These are phyloP conservation scores for Amblyornis subalaris DNA, from an alignment of 2,113 vertebrate genomes.

Conservation along the genomic window DNA sequence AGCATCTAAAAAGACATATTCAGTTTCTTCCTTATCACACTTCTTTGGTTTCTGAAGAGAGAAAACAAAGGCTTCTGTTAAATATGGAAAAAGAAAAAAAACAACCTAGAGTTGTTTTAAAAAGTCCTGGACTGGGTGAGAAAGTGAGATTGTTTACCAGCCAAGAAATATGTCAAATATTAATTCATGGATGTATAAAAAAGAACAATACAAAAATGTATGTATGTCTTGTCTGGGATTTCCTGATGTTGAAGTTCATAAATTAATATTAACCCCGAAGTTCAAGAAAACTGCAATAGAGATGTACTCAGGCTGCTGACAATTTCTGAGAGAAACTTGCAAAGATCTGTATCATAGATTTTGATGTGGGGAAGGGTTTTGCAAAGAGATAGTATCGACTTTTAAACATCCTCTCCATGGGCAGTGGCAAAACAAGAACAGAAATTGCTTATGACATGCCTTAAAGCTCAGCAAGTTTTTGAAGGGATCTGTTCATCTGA, in stretches of 20 bases:
- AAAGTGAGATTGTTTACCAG: not conserved
- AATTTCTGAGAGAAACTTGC: not conserved
- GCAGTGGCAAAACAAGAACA: not conserved
- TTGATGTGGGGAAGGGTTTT: not conserved
- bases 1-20: not conserved
- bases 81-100: not conserved
- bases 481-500: not conserved
- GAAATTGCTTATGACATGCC: constrained; percentile 8
- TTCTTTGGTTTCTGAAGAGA: not conserved
- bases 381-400: not conserved
- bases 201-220: not conserved
- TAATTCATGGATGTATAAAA: not conserved
- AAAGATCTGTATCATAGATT: not conserved
- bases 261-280: not conserved
- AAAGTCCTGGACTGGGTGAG: not conserved
- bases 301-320: not conserved
- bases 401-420: not conserved
- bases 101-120: not conserved
- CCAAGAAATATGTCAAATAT: not conserved
- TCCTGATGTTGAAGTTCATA: not conserved
- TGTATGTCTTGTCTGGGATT: not conserved
- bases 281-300: not conserved
- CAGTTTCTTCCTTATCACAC: not conserved
- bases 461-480: constrained; percentile 13
- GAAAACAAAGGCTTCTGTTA: not conserved